Evolutionary conservation across 2,797 vertebrate species (phyloP).

Genomic region (Alca torda): DNA sequence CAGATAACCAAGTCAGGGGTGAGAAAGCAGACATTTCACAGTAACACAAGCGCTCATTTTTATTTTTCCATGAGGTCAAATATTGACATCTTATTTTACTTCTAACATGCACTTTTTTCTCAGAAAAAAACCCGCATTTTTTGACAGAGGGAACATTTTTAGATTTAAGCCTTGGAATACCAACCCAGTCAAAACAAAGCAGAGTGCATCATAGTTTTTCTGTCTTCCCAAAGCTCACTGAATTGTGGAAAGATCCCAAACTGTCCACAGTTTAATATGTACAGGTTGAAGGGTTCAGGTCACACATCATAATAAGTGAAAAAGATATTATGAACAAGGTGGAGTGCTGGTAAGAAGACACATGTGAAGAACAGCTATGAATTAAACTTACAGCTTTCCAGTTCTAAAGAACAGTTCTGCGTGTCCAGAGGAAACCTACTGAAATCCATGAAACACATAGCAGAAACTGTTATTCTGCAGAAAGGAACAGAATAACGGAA

Average conservation of each 20-base stretch:
- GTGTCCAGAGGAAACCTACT: conserved; percentile 93
- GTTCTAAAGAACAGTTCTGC: conserved; percentile 92
- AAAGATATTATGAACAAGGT: background rate
- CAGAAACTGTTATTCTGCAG: conserved; percentile 90
- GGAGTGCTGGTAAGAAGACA: background rate
- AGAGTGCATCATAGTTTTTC: background rate
- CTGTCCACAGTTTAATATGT: background rate
- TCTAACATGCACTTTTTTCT: background rate
- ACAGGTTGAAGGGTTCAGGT: background rate
- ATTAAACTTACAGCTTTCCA: conserved; percentile 92
- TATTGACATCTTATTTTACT: background rate
- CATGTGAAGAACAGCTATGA: background rate
- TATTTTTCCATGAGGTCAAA: background rate
- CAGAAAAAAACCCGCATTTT: background rate
- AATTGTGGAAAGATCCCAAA: background rate
- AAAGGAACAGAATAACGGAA: conserved; percentile 25
- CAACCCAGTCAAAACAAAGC: background rate
- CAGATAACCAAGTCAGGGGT: background rate
- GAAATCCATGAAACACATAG: conserved; percentile 94
- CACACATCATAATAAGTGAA: background rate
- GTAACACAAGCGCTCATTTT: background rate
- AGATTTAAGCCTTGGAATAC: background rate
- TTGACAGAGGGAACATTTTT: background rate
- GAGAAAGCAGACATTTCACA: background rate
- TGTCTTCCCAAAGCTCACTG: background rate